Base-by-base conservation (phyloP, 2,888 invertebrate species). In the Agapetus fuscipes region DNA sequence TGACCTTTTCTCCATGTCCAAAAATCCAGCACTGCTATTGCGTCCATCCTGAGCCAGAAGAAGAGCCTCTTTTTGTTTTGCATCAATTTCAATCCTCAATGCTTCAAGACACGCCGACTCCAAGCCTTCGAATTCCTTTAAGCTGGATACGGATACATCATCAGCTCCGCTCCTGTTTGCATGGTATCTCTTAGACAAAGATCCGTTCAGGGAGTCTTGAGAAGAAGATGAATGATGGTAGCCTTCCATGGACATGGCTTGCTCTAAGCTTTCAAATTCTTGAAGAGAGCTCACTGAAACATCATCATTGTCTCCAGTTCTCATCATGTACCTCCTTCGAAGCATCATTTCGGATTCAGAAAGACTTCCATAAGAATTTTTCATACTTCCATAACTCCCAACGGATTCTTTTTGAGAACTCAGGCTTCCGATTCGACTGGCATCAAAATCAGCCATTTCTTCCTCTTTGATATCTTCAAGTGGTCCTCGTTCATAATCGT, bases 381-480 rank as follows among this genome's bases (percentile, higher is more conserved):
- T 83, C 54, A 87, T 80, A 52, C 86, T 86, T 50, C 86, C 86
- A 50, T 73, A 78, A 54, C 80, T 80, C 24, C 88, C 88, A 33
- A 87, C 80, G 0, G 82, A 83, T 53, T 82, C 81, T 49, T 82
- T 81, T 53, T 83, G 83, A 15, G 83, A 83, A 34, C 82, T 81
- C 34, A 83, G 64, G 52, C 83, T 83, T n/a, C 83, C 83, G 46
- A 83, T 78, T 54, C 81, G 67, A 50, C 80, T 80, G 17, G 78
- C 84, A 56, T 89, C 86, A 54, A 88, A 83, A 54, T 88, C 88
- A 34, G 87, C 86, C 54, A 83, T 75, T 63, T 93, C 93, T 61
- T 93, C 91, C 59, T 90, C 89, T 62, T 90, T 89, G 29, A 90
- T 91, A 53, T 93, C 91, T 65, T 91, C 91, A 27, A 91, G 61